Conservation (phyloP, 2,888 invertebrate species). For the Drosophila nr. perissopoda region DNA sequence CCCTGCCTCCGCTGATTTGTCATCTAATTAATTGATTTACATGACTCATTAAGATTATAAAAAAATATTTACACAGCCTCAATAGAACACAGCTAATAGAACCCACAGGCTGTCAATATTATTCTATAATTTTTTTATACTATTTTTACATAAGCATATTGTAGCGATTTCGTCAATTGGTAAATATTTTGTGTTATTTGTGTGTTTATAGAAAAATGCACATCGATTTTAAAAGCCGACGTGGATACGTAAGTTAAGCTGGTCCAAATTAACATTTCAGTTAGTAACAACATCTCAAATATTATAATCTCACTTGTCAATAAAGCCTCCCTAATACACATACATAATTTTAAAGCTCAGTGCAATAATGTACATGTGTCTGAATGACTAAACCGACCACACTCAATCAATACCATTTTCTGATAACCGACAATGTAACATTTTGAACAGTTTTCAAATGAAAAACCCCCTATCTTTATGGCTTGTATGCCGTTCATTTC, state of each 20-base stretch:
- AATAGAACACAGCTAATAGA: not conserved
- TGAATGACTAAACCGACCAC: not conserved
- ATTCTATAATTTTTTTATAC: not conserved
- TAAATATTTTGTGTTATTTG: conserved; percentile 42
- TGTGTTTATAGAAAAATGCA: conserved; percentile 8
- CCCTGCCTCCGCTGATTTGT: not conserved
- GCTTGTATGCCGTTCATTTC: not conserved
- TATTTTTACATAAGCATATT: not conserved
- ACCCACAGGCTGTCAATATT: conserved; percentile 1
- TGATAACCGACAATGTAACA: not conserved
- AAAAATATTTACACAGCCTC: conserved; percentile 10
- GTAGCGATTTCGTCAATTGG: conserved; percentile 1
- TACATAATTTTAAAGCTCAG: not conserved
- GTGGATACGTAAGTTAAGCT: not conserved
- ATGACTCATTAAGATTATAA: not conserved
- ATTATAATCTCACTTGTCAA: not conserved
- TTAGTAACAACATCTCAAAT: not conserved
- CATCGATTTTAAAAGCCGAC: not conserved
- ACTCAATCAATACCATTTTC: not conserved
- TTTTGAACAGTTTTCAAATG: not conserved
- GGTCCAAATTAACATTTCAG: conserved; percentile 3
- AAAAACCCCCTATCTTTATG: not conserved
- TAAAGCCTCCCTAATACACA: not conserved
- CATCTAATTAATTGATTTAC: not conserved
- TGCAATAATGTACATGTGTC: not conserved